Base-by-base conservation (phyloP, 2,113 vertebrate genomes). In the Cyanoramphus novaezelandiae region DNA sequence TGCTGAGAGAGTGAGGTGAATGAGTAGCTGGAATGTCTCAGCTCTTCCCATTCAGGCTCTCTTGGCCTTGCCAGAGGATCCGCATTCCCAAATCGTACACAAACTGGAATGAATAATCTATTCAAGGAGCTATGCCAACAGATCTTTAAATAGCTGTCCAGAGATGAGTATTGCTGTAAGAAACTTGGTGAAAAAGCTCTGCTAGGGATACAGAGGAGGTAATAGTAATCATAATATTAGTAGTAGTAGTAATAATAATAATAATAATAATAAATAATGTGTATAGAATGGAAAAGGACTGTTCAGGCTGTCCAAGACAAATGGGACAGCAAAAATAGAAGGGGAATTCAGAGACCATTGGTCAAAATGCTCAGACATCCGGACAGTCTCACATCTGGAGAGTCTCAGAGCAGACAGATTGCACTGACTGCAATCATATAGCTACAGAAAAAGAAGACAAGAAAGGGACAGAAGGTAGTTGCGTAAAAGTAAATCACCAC, bases 61-160 rank as follows among this genome's bases (percentile, higher is more conserved):
- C 41, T 88, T 76, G 74, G 88, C 62, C 70, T 93, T 79, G 81
- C 74, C 86, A 92, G 63, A 59, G 60, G 60, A 84, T 84, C 65
- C 85, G 78, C 72, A 82, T 86, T 94, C 74, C 76, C 82, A 93
- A 93, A 91, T 62, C 3, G 10, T 70, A 70, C 68, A 81, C 18
- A 31, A 70, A 85, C 35, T 77, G 39, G 6, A 86, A 94, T 85
- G 76, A 96, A 93, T 95, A 90, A 91, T 86, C 93, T 93, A 46
- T 91, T 95, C 78, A 76, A 92, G 77, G 37, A 96, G 28, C 29
- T 94, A 80, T 47, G 91, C 90, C 91, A 93, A 78, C 60, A 88
- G 69, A 87, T 81, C 82, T 93, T 93, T 81, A 93, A 96, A 95
- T 79, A 96, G 80, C 77, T 86, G 46, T 72, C 67, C 83, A 92